phyloP scores from a whole-genome alignment of 2,113 vertebrate genomes.

The Scophthalmus maximus region DNA sequence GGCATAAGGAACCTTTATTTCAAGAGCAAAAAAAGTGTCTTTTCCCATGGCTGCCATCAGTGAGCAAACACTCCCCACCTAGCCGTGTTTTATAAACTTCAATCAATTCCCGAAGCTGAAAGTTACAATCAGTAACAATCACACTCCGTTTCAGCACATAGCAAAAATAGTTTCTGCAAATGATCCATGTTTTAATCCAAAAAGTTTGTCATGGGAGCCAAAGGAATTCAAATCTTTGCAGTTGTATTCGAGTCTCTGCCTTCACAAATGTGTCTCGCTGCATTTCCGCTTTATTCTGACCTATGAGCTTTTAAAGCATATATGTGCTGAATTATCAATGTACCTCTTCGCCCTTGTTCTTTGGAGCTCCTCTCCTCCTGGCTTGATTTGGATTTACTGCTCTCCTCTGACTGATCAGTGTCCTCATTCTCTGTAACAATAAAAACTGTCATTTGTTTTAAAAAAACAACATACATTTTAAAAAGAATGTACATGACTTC shows the following conservation, averaged over 20 bases:
- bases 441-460: constrained; percentile 41
- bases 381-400: constrained; percentile 88
- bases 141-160: too few species aligned
- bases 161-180: neutral
- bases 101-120: neutral
- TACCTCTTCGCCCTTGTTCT: constrained; percentile 81
- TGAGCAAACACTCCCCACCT: neutral
- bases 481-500: neutral
- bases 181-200: neutral
- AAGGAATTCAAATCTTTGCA: neutral
- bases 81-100: neutral
- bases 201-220: neutral
- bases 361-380: constrained; percentile 84
- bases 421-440: constrained; percentile 88
- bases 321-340: constrained; percentile 1
- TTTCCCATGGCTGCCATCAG: neutral
- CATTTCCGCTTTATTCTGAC: too few species aligned
- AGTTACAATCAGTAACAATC: neutral
- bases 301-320: too few species aligned
- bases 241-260: neutral
- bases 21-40: neutral
- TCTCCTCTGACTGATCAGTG: constrained; percentile 87
- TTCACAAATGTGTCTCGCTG: neutral
- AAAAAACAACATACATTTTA: too few species aligned
- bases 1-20: too few species aligned